A percentile compares a stretch with the other conserved stretches of the same genome.
These are phyloP conservation scores for Carcharodon carcharias DNA, from an alignment of 2,797 vertebrate genomes.

Conservation along the genomic window DNA sequence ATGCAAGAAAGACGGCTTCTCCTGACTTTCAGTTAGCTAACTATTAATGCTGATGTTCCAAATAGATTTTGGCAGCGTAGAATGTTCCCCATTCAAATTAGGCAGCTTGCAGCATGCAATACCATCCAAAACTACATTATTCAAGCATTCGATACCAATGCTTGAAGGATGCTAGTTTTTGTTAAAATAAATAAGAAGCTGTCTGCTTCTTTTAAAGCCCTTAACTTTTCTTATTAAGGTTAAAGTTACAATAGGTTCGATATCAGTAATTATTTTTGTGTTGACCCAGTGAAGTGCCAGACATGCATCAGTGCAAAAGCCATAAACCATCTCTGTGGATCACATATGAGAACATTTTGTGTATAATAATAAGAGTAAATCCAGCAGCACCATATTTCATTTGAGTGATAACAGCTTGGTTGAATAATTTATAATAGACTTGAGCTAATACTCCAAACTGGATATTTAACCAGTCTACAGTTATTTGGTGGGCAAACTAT, in stretches of 20 bases:
- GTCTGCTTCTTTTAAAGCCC: not conserved
- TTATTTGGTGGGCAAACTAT: not conserved
- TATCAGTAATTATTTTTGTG: not conserved
- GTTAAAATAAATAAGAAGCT: not conserved
- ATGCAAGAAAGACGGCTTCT: not conserved
- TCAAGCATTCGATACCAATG: not conserved
- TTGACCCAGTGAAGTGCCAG: not conserved
- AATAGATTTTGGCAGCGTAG: not conserved
- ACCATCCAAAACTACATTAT: not conserved
- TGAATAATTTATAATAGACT: not conserved
- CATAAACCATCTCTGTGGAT: not conserved
- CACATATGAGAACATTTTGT: not conserved
- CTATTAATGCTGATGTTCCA: not conserved
- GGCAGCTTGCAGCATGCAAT: not conserved
- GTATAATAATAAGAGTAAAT: not conserved
- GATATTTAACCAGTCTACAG: not conserved
- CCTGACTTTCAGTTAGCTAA: not conserved
- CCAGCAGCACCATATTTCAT: not conserved
- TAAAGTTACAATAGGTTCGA: not conserved
- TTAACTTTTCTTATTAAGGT: not conserved
- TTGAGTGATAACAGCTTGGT: not conserved
- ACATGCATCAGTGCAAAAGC: conserved; percentile 23
- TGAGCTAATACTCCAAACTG: not conserved
- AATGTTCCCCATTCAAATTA: not conserved
- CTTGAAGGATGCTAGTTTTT: not conserved